Conservation (phyloP, 2,113 vertebrate species). For the Canis aureus region DNA sequence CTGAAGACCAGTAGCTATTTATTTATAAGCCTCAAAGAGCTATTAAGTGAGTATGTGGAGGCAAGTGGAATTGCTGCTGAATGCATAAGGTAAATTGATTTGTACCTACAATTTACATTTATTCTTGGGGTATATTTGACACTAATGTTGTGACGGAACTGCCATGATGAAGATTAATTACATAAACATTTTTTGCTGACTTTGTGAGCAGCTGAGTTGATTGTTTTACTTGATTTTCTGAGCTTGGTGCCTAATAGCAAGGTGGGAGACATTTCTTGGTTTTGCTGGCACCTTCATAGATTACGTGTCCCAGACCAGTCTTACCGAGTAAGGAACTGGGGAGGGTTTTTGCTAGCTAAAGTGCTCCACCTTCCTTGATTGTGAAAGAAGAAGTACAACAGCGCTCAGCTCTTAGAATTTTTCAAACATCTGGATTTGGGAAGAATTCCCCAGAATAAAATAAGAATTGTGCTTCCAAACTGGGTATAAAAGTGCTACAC, state of each 20-base stretch:
- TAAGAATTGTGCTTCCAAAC: background rate
- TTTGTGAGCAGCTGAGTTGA: slow-evolving; percentile 64
- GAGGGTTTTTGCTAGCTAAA: background rate
- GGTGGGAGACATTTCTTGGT: slow-evolving; percentile 50
- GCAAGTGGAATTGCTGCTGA: slow-evolving; percentile 68
- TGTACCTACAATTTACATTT: slow-evolving; percentile 77
- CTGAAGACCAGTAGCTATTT: slow-evolving; percentile 38
- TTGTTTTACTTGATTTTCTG: slow-evolving; percentile 71
- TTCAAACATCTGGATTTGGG: background rate
- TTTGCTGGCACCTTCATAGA: background rate
- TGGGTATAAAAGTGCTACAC: background rate
- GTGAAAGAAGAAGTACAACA: background rate
- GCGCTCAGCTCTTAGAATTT: background rate
- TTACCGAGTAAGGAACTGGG: background rate
- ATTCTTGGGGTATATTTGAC: slow-evolving; percentile 68
- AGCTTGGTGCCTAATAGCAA: slow-evolving; percentile 10
- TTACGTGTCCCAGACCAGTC: background rate
- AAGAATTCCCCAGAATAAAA: background rate
- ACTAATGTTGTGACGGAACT: slow-evolving; percentile 69
- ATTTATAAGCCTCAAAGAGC: slow-evolving; percentile 44
- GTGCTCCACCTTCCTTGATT: slow-evolving; percentile 16
- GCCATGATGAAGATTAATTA: slow-evolving; percentile 83
- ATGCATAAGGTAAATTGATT: slow-evolving; percentile 76
- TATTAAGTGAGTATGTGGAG: slow-evolving; percentile 9
- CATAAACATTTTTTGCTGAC: slow-evolving; percentile 72